Base-by-base conservation (phyloP, 2,797 vertebrate genomes). In the Mallotus villosus region DNA sequence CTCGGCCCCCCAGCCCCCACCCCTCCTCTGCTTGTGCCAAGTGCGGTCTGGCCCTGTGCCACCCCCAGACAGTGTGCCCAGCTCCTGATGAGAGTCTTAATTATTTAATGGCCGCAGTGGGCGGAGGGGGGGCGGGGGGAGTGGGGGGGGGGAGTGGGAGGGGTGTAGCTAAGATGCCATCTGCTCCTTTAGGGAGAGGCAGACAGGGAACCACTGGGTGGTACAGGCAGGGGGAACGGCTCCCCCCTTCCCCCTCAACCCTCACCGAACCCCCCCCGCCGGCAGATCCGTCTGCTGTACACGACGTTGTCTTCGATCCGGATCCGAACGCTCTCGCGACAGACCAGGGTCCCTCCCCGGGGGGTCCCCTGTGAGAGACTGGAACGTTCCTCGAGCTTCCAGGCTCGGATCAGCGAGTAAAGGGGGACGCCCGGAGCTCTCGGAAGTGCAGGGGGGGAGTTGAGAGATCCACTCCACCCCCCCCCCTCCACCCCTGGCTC, bases 11-110 rank as follows among this genome's bases (percentile, higher is more conserved):
- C 5, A 0, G 1, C 32, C 32, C 32, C 32, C 32, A 5, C 32
- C 32, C 32, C 67, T 70, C 62, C 65, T 66, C 67, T 77, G 29
- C 41, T 73, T 22, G 58, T 87, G 85, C 85, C 86, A 89, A 89
- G 81, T 74, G 77, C 78, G 71, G 76, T 66, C 78, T 91, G 90
- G 88, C 85, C 57, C 3, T 14, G 75, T 77, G 88, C 86, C 90
- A 91, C 85, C 79, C 79, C 83, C 84, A 84, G 77, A 89, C 90
- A 89, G 86, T 86, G 77, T 72, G 86, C 81, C 88, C 84, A 86
- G 90, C 84, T 90, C 91, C 90, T 92, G 86, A 93, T 92, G 90
- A 92, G 90, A 87, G 87, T 86, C 89, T 90, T 93, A 91, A 93
- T 93, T 91, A 92, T 93, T 93, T 93, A 93, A 94, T 93, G 83